Conservation (phyloP, 2,888 invertebrate genomes). For the Salticus scenicus region DNA sequence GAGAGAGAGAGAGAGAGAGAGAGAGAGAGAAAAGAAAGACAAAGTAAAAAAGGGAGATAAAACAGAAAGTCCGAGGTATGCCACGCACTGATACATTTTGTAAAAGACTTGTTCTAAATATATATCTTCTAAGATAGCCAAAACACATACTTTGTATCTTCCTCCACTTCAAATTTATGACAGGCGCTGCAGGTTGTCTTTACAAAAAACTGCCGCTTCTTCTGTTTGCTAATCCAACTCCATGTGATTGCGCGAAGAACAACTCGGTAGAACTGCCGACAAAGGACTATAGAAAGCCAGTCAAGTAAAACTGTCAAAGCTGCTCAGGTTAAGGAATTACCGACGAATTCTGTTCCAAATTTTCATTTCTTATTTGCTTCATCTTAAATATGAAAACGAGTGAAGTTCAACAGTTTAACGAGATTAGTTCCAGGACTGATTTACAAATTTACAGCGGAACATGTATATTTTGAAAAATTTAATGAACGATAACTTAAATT, state of each 20-base stretch:
- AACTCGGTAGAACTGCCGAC: slow-evolving; percentile 23
- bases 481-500: too few relatives aligned
- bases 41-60: too few relatives aligned
- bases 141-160: not conserved
- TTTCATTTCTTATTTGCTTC: not conserved
- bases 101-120: not conserved
- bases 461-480: too few relatives aligned
- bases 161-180: slow-evolving; percentile 37
- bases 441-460: too few relatives aligned
- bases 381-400: too few relatives aligned
- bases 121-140: not conserved
- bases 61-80: too few relatives aligned
- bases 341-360: not conserved
- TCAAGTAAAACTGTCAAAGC: slow-evolving; percentile 52
- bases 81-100: not conserved
- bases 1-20: too few relatives aligned
- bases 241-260: slow-evolving; percentile 45
- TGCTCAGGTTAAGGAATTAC: not conserved
- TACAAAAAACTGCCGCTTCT: slow-evolving; percentile 37
- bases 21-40: too few relatives aligned
- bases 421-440: too few relatives aligned
- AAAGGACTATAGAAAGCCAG: slow-evolving; percentile 24
- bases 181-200: slow-evolving; percentile 17
- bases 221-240: slow-evolving; percentile 53
- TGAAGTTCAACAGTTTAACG: too few relatives aligned